Percentiles rank a stretch among this genome's conserved stretches.
Evolutionary conservation across 2,797 vertebrate genomes (phyloP).

Genomic region (Rhinoraja longicauda): DNA sequence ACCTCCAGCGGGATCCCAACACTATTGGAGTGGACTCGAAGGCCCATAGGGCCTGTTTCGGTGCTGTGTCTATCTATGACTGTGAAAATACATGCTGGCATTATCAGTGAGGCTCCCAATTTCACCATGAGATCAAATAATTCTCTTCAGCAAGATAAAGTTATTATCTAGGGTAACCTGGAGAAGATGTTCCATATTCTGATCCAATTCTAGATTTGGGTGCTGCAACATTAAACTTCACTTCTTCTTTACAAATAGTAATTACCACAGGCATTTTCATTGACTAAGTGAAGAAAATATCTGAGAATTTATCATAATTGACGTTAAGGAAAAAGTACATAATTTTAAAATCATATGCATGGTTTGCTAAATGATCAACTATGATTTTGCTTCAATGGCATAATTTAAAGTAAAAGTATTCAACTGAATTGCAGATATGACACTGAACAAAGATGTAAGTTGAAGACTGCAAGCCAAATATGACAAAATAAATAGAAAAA

Average conservation of each 20-base stretch:
- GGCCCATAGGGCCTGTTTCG: no score
- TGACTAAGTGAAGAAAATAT: not conserved
- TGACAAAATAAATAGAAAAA: not conserved
- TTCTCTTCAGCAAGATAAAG: not conserved
- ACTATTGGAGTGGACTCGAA: no score
- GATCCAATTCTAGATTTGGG: not conserved
- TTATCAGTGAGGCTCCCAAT: no score
- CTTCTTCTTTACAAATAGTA: not conserved
- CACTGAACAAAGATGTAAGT: not conserved
- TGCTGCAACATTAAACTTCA: not conserved
- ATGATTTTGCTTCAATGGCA: not conserved
- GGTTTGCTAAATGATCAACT: constrained; percentile 1
- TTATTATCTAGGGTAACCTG: no score
- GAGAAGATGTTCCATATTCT: not conserved
- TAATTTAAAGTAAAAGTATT: not conserved
- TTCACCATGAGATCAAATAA: no score
- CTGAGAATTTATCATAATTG: constrained; percentile 24
- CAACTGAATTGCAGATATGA: not conserved
- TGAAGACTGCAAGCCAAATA: not conserved
- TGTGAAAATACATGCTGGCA: no score
- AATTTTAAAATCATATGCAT: constrained; percentile 7
- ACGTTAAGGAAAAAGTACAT: constrained; percentile 29
- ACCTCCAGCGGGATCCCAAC: no score
- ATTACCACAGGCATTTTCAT: not conserved
- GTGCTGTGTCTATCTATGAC: no score